Evolutionary conservation across 37 sponge, comb jelly and placozoan species (phyloP).

Genomic region (Cladorhizidae sp.): DNA sequence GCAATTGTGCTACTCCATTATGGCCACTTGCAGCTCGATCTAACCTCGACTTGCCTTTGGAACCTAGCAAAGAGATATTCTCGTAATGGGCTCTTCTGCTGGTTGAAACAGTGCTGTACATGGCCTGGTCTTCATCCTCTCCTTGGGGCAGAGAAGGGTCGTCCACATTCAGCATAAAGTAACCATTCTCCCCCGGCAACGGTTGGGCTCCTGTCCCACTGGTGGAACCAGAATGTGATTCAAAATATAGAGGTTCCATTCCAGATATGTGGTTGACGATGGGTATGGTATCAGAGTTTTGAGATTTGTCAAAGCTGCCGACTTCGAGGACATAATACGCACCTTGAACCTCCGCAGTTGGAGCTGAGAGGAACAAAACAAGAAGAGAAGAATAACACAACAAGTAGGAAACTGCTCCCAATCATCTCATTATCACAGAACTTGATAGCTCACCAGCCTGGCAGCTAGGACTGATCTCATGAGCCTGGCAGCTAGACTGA

Average conservation of each 20-base stretch:
- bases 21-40: too few species aligned
- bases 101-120: not conserved
- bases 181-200: not conserved
- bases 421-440: too few species aligned
- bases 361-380: too few species aligned
- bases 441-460: too few species aligned
- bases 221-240: not conserved
- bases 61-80: too few species aligned
- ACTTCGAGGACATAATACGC: constrained; percentile 58
- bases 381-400: too few species aligned
- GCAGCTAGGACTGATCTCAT: too few species aligned
- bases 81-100: not conserved
- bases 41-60: too few species aligned
- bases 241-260: not conserved
- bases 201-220: not conserved
- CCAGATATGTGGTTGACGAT: not conserved
- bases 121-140: not conserved
- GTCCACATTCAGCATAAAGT: constrained; percentile 30
- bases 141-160: constrained; percentile 10
- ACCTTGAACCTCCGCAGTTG: too few species aligned
- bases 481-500: too few species aligned
- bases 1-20: not conserved
- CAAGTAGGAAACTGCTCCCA: too few species aligned
- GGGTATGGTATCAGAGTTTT: not conserved
- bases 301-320: constrained; percentile 33